A percentile compares a stretch with the other conserved stretches of the same genome.
Evolutionary conservation across 2,113 vertebrate genomes (phyloP).

Genomic region (Podocnemis expansa): DNA sequence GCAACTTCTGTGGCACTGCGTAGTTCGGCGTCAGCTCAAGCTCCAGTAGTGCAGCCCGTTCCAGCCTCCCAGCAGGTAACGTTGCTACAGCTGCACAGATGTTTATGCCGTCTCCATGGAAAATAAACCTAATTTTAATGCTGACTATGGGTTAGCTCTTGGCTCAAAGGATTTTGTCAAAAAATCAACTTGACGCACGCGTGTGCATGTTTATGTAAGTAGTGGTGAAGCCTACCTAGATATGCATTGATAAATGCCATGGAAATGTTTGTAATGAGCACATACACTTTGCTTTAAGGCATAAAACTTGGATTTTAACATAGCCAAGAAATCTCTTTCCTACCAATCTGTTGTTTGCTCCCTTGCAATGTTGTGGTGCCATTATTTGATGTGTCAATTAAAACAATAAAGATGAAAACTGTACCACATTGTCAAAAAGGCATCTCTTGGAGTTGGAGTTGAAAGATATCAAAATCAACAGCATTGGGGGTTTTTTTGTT

Average conservation of each 20-base stretch:
- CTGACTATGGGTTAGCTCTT: background rate
- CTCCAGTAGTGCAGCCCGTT: slow-evolving; percentile 90
- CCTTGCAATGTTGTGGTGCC: background rate
- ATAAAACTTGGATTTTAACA: background rate
- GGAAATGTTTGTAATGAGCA: fast-evolving
- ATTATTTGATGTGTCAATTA: background rate
- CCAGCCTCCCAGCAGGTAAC: slow-evolving; percentile 95
- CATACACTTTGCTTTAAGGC: fast-evolving
- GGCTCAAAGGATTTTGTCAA: background rate
- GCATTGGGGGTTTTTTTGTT: too few species aligned
- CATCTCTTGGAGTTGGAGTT: background rate
- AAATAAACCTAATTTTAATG: background rate
- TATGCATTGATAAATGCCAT: fast-evolving
- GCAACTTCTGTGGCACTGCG: slow-evolving; percentile 86
- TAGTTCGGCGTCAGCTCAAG: slow-evolving; percentile 86
- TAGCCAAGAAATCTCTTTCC: fast-evolving
- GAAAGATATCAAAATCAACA: background rate
- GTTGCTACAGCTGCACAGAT: background rate
- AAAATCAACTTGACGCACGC: background rate
- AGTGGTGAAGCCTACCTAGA: background rate
- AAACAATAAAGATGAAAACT: background rate
- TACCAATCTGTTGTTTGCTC: background rate
- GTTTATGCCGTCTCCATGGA: slow-evolving; percentile 3
- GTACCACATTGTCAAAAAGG: background rate
- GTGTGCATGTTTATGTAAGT: background rate